Conservation (phyloP, 1,140 invertebrate species). For the Streblospio benedicti region DNA sequence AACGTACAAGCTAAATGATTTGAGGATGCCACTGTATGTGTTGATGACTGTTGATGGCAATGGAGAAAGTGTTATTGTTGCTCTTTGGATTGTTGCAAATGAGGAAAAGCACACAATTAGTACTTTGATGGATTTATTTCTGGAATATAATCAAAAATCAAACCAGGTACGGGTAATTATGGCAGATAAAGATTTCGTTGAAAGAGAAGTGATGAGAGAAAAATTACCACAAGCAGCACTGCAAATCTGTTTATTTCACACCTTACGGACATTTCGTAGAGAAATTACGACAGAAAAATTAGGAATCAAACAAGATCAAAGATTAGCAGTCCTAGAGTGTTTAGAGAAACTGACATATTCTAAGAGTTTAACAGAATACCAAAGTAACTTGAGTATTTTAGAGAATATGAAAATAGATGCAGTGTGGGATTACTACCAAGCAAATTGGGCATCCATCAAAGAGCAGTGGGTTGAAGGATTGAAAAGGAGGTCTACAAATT, state of each 20-base stretch:
- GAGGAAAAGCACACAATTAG: not conserved
- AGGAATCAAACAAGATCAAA: not conserved
- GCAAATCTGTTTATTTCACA: slow-evolving; percentile 3
- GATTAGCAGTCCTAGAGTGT: not conserved
- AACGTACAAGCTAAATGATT: slow-evolving; percentile 1
- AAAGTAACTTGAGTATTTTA: not conserved
- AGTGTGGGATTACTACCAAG: not conserved
- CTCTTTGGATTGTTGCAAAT: not conserved
- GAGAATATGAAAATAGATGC: not conserved
- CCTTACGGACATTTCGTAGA: not conserved
- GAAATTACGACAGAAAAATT: not conserved
- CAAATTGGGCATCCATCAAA: not conserved
- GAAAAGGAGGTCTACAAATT: not conserved
- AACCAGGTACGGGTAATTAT: not conserved
- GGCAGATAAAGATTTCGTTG: not conserved
- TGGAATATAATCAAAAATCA: not conserved
- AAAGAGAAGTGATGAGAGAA: not conserved
- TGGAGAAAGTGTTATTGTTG: not conserved
- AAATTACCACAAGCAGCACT: not conserved
- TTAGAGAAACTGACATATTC: not conserved
- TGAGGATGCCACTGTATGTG: slow-evolving; percentile 1
- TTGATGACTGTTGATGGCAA: not conserved
- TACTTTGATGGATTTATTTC: not conserved
- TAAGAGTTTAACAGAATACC: not conserved
- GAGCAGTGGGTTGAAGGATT: not conserved